Conservation (phyloP, 2,888 invertebrate genomes). For the Coenonympha arcania region DNA sequence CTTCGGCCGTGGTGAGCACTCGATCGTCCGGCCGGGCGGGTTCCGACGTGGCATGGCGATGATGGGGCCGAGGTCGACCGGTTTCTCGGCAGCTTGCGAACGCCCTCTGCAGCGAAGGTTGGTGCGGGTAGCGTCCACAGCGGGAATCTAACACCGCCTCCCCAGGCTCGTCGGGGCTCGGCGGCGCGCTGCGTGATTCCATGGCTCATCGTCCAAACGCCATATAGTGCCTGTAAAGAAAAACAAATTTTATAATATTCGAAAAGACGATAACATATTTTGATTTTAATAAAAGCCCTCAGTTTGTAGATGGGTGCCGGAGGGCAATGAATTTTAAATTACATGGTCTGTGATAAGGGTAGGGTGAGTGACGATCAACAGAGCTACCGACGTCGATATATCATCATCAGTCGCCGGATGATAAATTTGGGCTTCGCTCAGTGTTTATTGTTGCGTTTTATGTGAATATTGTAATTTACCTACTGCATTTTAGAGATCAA, state of each 20-base stretch:
- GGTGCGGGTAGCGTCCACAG: slow-evolving; percentile 79
- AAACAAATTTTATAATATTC: slow-evolving; percentile 23
- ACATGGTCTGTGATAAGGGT: slow-evolving; percentile 68
- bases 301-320: slow-evolving; percentile 38
- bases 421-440: slow-evolving; percentile 59
- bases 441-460: slow-evolving; percentile 54
- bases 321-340: slow-evolving; percentile 71
- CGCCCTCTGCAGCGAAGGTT: slow-evolving; percentile 66
- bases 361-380: slow-evolving; percentile 72
- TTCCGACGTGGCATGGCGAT: slow-evolving; percentile 64
- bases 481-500: too few relatives aligned
- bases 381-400: slow-evolving; percentile 69
- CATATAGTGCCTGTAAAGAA: slow-evolving; percentile 56
- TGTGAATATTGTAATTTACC: too few relatives aligned
- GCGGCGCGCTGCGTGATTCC: slow-evolving; percentile 75
- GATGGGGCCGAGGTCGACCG: slow-evolving; percentile 56
- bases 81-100: slow-evolving; percentile 67
- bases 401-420: slow-evolving; percentile 69
- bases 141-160: slow-evolving; percentile 82
- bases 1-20: slow-evolving; percentile 65
- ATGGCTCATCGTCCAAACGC: slow-evolving; percentile 70
- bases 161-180: slow-evolving; percentile 73
- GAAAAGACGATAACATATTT: slow-evolving; percentile 19
- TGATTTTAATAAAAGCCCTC: slow-evolving; percentile 48
- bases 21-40: slow-evolving; percentile 66